A percentile compares a stretch with the other conserved stretches of the same genome.
Conservation (phyloP, 1,140 invertebrate species). For the Drosophila asahinai region DNA sequence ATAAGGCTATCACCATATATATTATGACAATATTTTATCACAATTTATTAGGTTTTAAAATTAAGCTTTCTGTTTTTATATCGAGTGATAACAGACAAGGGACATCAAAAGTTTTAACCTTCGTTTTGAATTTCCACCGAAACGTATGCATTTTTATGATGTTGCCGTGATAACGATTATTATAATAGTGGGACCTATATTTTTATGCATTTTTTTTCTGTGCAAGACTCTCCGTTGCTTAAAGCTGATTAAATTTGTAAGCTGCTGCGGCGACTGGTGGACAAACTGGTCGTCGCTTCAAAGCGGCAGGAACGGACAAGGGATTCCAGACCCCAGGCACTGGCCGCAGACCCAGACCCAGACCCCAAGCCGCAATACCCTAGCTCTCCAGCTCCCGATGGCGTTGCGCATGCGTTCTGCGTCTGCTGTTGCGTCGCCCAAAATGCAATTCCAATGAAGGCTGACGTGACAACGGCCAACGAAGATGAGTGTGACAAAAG, state of each 20-base stretch:
- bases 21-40: no score
- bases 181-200: not conserved
- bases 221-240: conserved; percentile 35
- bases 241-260: conserved; percentile 82
- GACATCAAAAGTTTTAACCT: no score
- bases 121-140: not conserved
- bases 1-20: not conserved
- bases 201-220: conserved; percentile 13
- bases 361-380: conserved; percentile 5
- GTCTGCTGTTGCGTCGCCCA: conserved; percentile 25
- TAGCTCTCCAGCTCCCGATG: not conserved
- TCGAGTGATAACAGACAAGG: no score
- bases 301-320: conserved; percentile 11
- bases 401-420: conserved; percentile 68
- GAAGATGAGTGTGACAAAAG: conserved; percentile 81
- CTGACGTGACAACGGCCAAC: conserved; percentile 72
- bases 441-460: conserved; percentile 77
- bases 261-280: conserved; percentile 64
- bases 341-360: conserved; percentile 5
- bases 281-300: conserved; percentile 68
- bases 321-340: conserved; percentile 16
- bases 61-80: not conserved
- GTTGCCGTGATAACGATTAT: not conserved
- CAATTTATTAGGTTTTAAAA: not conserved
- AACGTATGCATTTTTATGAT: not conserved